Base-by-base conservation (phyloP, 2,888 invertebrate genomes). In the Hypomecis punctinalis region DNA sequence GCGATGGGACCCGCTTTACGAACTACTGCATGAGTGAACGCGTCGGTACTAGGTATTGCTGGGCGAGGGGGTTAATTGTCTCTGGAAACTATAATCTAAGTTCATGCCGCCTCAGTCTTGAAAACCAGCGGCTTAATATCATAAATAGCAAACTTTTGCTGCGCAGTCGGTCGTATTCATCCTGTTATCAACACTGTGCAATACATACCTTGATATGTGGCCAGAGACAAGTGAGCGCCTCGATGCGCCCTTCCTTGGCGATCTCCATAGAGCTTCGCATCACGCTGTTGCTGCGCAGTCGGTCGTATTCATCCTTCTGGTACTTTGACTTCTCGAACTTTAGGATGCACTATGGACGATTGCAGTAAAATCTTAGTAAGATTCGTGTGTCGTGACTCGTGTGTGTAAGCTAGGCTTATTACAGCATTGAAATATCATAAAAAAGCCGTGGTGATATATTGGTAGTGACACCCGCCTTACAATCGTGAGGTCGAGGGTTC, bases 151-250 rank as follows among this genome's bases (percentile, higher is more conserved):
- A 23, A 23, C 23, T 23, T 1, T 23, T 23, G 23, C 23, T 23
- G 23, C 23, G 23, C 23, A 23, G 23, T 23, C 23, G 23, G 23
- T 23, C 23, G 23, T 23, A 23, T 23, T 23, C 23, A 3, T 23
- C 23, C 23, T 23, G 23, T 23, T 23, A 23, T 23, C 23, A 23
- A n/a, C n/a, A n/a, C n/a, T n/a, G n/a, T n/a, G n/a, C n/a, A 42
- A 7, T 35, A 0, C 1, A 11, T 63, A 64, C 64, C 64, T 94
- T 94, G 70, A 96, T 94, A 78, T 95, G 95, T 0, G 95, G 95
- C 84, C 97, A 95, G 71, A 97, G 92, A 70, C 95, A 94, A 51
- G 94, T 94, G 11, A 97, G 94, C 0, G 96, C 96, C 64, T 93
- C 92, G 72, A 94, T 93, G 72, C 96, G 94, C 13, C 95, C 94